Percentiles rank a stretch among this genome's conserved stretches.
These are phyloP conservation scores for Lysandra bellargus DNA, from an alignment of 2,888 invertebrate species.

Conservation along the genomic window DNA sequence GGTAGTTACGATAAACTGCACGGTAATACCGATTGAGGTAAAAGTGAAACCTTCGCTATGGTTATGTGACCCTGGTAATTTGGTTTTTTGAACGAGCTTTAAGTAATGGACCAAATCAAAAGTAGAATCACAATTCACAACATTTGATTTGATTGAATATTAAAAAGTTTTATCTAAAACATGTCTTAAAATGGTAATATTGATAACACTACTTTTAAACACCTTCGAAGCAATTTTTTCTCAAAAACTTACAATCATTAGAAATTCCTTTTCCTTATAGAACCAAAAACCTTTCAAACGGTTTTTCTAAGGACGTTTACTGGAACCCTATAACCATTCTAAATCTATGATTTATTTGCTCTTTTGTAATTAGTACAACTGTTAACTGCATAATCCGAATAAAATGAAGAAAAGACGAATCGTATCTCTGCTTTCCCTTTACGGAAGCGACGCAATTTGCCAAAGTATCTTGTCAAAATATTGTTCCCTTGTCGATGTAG, in stretches of 20 bases:
- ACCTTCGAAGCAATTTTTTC: too few relatives aligned
- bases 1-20: background rate
- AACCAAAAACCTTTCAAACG: too few relatives aligned
- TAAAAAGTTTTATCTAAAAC: too few relatives aligned
- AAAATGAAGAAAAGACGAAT: background rate
- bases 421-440: background rate
- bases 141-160: too few relatives aligned
- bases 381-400: background rate
- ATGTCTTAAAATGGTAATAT: too few relatives aligned
- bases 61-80: background rate
- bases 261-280: too few relatives aligned
- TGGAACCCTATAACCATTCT: too few relatives aligned
- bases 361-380: background rate
- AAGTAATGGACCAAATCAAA: background rate
- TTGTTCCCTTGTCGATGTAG: background rate
- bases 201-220: too few relatives aligned
- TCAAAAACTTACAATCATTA: too few relatives aligned
- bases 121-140: background rate
- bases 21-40: background rate
- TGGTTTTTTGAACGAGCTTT: background rate
- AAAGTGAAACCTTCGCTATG: constrained; percentile 12
- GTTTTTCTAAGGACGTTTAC: too few relatives aligned
- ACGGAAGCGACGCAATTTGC: background rate
- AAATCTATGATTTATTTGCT: background rate
- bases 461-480: background rate